These are phyloP conservation scores for Orestias chungarensis DNA, from an alignment of 2,797 vertebrate genomes.

Conservation along the genomic window DNA sequence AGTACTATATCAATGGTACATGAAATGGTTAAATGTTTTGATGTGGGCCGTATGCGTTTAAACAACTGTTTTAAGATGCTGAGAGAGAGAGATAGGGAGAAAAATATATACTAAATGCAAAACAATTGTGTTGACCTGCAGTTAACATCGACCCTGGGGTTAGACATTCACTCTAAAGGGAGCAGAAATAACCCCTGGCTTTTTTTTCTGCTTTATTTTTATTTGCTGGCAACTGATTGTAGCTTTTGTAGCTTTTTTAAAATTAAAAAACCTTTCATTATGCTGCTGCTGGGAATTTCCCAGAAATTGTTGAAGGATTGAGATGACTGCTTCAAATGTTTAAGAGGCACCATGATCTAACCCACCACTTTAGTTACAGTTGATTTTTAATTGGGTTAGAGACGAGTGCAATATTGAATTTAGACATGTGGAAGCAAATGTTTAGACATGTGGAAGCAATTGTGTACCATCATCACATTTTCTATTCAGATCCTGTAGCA, in stretches of 20 bases:
- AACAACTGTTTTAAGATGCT: background rate
- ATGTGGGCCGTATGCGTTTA: too few species aligned
- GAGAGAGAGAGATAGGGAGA: background rate
- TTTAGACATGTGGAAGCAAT: constrained; percentile 23
- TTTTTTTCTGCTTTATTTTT: constrained; percentile 54
- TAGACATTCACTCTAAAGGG: constrained; percentile 30
- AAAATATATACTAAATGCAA: too few species aligned
- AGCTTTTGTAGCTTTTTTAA: constrained; percentile 63
- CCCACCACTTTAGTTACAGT: constrained; percentile 33
- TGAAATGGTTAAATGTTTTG: background rate
- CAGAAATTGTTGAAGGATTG: constrained; percentile 61
- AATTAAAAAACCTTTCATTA: constrained; percentile 66
- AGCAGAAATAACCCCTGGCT: constrained; percentile 28
- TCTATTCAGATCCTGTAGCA: constrained; percentile 32
- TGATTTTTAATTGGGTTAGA: constrained; percentile 50
- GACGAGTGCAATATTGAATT: constrained; percentile 37
- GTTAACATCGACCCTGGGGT: constrained; percentile 12
- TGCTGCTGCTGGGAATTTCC: constrained; percentile 63
- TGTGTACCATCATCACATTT: constrained; percentile 33
- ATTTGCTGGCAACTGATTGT: constrained; percentile 32
- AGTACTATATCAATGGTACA: too few species aligned
- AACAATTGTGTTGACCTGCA: constrained; percentile 19
- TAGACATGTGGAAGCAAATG: constrained; percentile 5
- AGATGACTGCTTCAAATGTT: constrained; percentile 26
- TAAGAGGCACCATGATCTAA: constrained; percentile 22